Evolutionary conservation across 2,888 invertebrate species (phyloP), one percentile per base, ranked within the genome.

Genomic region (Euclidia mi): DNA sequence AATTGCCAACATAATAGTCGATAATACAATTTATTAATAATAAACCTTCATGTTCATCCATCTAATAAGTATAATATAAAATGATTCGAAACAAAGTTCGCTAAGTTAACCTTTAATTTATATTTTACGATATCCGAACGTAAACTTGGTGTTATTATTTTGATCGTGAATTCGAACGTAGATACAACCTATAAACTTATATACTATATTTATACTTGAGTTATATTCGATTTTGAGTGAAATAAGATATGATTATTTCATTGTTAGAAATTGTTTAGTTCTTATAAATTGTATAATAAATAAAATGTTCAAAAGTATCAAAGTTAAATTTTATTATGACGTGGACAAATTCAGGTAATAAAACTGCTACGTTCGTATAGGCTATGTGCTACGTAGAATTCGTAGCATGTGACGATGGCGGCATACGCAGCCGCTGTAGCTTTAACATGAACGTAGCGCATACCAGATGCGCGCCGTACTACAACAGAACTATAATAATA

Each of bases 101-200:
- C 11, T 7, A 42, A 70, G 62, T 66, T 66, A 73, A 53, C 70
- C 62, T 49, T 55, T 65, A 69, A 70, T 65, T 58, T 62, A 62
- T 56, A 69, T 71, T 73, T 74, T 71, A 71, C 45, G 66, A 66
- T 67, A 72, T 73, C 55, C 32, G 56, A 62, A 58, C 74, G 50
- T 73, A 70, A 76, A 78, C 56, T 65, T 64, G 66, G 67, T 52
- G 63, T 65, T 71, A 78, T 77, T 71, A 70, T 73, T 71, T 74
- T 46, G 75, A 60, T 75, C 76, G 62, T 76, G 68, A 82, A 77
- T 67, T 65, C 60, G 59, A 81, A 81, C 71, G 65, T 66, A 73
- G 70, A 48, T 69, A 71, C 59, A 53, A 58, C 56, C 73, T 62
- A 75, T 81, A 84, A 84, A 79, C 14, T 76, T 65, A n/a, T n/a